Base-by-base conservation (phyloP, 2,113 vertebrate genomes). In the Marmota monax region DNA sequence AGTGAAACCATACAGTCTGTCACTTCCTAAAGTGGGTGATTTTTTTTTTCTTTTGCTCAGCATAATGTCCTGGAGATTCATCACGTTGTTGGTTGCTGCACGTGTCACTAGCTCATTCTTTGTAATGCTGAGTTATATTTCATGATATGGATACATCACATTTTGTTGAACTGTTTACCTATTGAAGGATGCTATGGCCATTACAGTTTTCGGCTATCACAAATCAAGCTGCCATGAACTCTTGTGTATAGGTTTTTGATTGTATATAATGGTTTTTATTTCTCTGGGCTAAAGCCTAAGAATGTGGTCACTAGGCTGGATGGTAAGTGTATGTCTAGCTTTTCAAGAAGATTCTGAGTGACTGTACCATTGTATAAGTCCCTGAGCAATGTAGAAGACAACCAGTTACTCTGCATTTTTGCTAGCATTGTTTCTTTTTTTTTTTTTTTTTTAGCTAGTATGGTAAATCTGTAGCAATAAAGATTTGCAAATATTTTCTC, bases 401-500 rank as follows among this genome's bases (percentile, higher is more conserved):
- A 63, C 14, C 10, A 27, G 10, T 80, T 82, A 84, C 42, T 76
- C 53, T 85, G 25, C 16, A 86, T 86, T 53, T 56, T 96, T 73
- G 37, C 5, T 16, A 56, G 45, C 17, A 70, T 78, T 94, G 84
- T 9, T 16, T 79, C 42, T 80, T 76, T 42, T 61, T n/a, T 70
- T 70, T 84, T 69, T 80, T 84, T 45, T 45, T 69, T 80, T 84
- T 96, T 63, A 56, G 22, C 29, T 96, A 5, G 84, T 90, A 5
- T 63, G n/a, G n/a, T 79, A 74, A 16, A 13, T 72, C 23, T 72
- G 4, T 90, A 94, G 42, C 77, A 61, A 82, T 85, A 84, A 34
- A 56, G 70, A 48, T 88, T 74, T 61, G 42, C 37, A 88, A 84
- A 65, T 76, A 82, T 45, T 84, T 76, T 39, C 25, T 53, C 20